Conservation (phyloP, 2,113 vertebrate genomes). For the Halcyon malimbica region DNA sequence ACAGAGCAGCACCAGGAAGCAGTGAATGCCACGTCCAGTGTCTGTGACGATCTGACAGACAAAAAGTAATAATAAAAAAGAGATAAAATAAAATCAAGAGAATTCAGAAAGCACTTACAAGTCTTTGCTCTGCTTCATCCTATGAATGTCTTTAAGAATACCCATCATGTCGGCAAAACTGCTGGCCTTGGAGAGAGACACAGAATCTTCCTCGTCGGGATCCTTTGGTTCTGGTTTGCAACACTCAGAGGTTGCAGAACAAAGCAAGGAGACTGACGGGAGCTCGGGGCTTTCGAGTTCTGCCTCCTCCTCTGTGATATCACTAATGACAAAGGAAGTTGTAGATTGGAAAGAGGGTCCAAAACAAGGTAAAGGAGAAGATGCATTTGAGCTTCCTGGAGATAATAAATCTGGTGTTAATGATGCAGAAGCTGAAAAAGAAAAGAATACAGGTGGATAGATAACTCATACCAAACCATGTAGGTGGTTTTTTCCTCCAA, state of each 20-base stretch:
- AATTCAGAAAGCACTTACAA: slow-evolving; percentile 77
- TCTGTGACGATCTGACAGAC: background rate
- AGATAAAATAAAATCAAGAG: background rate
- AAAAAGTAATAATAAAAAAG: background rate
- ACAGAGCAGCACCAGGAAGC: background rate
- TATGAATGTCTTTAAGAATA: slow-evolving; percentile 96
- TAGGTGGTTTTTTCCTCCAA: background rate
- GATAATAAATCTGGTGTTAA: slow-evolving; percentile 93
- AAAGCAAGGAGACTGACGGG: slow-evolving; percentile 85
- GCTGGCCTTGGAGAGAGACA: slow-evolving; percentile 97
- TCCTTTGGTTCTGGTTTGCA: slow-evolving; percentile 80
- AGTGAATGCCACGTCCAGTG: rapidly evolving
- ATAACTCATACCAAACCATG: background rate
- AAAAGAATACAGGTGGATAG: slow-evolving; percentile 1
- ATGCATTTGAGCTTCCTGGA: slow-evolving; percentile 91
- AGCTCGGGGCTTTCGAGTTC: slow-evolving; percentile 89
- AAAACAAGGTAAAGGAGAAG: slow-evolving; percentile 92
- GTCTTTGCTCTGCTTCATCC: slow-evolving; percentile 97
- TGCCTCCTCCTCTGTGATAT: slow-evolving; percentile 92
- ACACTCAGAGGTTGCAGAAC: slow-evolving; percentile 88
- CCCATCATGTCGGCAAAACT: slow-evolving; percentile 99
- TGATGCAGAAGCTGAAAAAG: slow-evolving; percentile 85
- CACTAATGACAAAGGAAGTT: slow-evolving; percentile 97
- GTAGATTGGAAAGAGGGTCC: slow-evolving; percentile 90
- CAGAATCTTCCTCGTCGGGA: slow-evolving; percentile 90